Percentiles rank a stretch among this genome's conserved stretches.
These are phyloP conservation scores for Proisotoma minuta DNA, from an alignment of 2,888 invertebrate species.

Conservation along the genomic window DNA sequence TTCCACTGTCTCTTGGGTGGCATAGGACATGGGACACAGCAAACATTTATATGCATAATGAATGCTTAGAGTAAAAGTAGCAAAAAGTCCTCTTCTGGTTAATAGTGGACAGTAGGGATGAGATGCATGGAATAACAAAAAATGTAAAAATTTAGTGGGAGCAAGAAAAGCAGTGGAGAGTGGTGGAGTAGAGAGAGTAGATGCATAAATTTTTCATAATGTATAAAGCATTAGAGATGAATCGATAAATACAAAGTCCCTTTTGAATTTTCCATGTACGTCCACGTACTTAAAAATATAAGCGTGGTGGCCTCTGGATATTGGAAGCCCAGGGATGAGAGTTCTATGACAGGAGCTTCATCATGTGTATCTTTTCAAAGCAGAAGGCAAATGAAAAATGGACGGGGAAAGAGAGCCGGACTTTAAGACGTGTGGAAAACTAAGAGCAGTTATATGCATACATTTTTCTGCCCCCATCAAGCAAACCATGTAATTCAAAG, in stretches of 20 bases:
- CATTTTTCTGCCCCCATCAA: slow-evolving; percentile 27
- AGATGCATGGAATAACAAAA: not conserved
- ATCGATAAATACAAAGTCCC: slow-evolving; percentile 42
- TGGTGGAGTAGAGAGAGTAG: slow-evolving; percentile 14
- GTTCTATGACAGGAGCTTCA: slow-evolving; percentile 45
- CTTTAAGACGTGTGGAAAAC: slow-evolving; percentile 38
- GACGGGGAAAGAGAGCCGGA: slow-evolving; percentile 44
- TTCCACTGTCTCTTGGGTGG: not conserved
- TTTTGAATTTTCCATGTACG: slow-evolving; percentile 19
- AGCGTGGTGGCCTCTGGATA: slow-evolving; percentile 19
- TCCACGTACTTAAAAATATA: slow-evolving; percentile 7
- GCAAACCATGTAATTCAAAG: slow-evolving; percentile 38
- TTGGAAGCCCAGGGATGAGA: slow-evolving; percentile 38
- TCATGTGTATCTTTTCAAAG: slow-evolving; percentile 43
- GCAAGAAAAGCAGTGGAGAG: not conserved
- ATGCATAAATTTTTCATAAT: slow-evolving; percentile 45
- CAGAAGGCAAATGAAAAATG: slow-evolving; percentile 45
- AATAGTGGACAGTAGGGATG: not conserved
- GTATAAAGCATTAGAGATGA: slow-evolving; percentile 42
- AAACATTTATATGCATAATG: not conserved
- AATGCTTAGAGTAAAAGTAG: not conserved
- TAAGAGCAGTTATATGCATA: slow-evolving; percentile 37
- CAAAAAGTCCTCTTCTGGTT: not conserved
- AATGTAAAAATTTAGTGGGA: not conserved
- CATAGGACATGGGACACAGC: not conserved